Percentiles rank a stretch among this genome's conserved stretches.
These are phyloP conservation scores for human (Homo sapiens) DNA, from an alignment of 2,113 vertebrate species.

Conservation along the genomic window GRCh38 chr2:118290501-118291000, in stretches of 20 bases:
- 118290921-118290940: background rate
- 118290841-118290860: background rate
- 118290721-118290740: background rate
- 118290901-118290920: background rate
- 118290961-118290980: background rate
- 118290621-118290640: conserved; percentile 72
- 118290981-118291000: background rate
- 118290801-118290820: background rate
- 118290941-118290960: background rate
- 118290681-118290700: conserved; percentile 70
- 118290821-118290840: background rate
- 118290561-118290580: background rate
- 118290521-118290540: conserved; percentile 61
- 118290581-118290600: conserved; percentile 10
- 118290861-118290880: background rate
- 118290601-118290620: conserved; percentile 68
- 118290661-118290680: conserved; percentile 65
- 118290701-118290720: conserved; percentile 46
- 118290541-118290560: conserved; percentile 52
- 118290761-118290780: background rate
- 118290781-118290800: background rate
- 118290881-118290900: background rate
- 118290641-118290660: conserved; percentile 73
- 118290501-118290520: conserved; percentile 52
- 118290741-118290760: background rate